Conservation (phyloP, 2,797 vertebrate species). For the Thripadectes ignobilis region DNA sequence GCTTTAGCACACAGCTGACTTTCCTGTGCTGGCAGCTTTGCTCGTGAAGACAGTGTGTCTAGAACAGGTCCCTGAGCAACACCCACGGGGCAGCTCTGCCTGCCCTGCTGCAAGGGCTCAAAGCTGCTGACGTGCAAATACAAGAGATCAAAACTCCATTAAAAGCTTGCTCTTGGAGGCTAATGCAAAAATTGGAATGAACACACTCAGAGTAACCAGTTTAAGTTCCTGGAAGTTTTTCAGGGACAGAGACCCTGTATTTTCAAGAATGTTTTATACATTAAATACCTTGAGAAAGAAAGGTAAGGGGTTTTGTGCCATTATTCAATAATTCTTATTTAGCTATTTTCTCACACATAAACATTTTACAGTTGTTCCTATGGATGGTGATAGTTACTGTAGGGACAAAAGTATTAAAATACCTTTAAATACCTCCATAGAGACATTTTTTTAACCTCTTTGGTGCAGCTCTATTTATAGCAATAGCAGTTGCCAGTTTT, state of each 20-base stretch:
- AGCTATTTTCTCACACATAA: background rate
- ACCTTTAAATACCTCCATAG: background rate
- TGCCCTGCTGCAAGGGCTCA: background rate
- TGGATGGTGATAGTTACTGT: background rate
- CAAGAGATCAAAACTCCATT: background rate
- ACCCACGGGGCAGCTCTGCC: background rate
- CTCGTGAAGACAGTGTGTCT: background rate
- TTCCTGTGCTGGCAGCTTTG: background rate
- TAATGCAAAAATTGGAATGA: background rate
- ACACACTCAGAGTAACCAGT: background rate
- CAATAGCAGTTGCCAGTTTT: background rate
- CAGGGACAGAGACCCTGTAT: background rate
- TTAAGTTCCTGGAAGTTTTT: background rate
- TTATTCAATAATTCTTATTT: background rate
- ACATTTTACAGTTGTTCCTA: background rate
- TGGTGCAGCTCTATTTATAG: background rate
- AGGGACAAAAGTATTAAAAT: constrained; percentile 10
- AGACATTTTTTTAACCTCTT: background rate
- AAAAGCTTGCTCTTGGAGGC: background rate
- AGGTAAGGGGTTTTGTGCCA: background rate
- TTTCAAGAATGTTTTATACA: background rate
- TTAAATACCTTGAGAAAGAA: background rate
- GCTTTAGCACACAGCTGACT: background rate
- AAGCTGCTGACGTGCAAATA: background rate
- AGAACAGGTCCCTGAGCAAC: background rate